Evolutionary conservation across 2,888 invertebrate genomes (phyloP).

Genomic region (Macrosiphum euphorbiae): DNA sequence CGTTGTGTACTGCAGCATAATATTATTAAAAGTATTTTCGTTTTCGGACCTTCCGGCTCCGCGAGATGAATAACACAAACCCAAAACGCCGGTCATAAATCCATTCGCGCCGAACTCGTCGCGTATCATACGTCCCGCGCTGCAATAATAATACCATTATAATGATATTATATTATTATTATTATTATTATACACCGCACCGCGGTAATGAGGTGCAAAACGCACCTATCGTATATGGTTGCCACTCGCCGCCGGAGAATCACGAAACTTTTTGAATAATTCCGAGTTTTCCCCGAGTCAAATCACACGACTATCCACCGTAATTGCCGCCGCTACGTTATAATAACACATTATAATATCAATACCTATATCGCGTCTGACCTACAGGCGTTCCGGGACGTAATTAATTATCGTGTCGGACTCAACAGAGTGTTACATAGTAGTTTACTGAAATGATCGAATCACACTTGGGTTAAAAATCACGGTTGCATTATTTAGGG

Average conservation of each 20-base stretch:
- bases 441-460: not conserved
- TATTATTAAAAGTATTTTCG: slow-evolving; percentile 3
- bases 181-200: not conserved
- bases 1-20: not conserved
- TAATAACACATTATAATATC: not conserved
- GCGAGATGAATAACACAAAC: not conserved
- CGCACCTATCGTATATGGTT: not conserved
- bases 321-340: not conserved
- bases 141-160: not conserved
- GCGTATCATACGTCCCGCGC: not conserved
- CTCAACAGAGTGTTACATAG: not conserved
- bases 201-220: slow-evolving; percentile 45
- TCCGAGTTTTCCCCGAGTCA: not conserved
- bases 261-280: slow-evolving; percentile 19
- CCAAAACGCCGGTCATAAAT: not conserved
- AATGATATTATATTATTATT: slow-evolving; percentile 1
- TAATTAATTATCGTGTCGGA: not conserved
- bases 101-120: not conserved
- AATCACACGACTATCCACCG: not conserved
- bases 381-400: not conserved
- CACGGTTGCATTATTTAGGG: not conserved
- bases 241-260: slow-evolving; percentile 21
- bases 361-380: not conserved
- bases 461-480: not conserved
- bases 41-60: slow-evolving; percentile 44